Evolutionary conservation across 2,113 vertebrate species (phyloP).

Genomic region (Periophthalmodon schlosseri): DNA sequence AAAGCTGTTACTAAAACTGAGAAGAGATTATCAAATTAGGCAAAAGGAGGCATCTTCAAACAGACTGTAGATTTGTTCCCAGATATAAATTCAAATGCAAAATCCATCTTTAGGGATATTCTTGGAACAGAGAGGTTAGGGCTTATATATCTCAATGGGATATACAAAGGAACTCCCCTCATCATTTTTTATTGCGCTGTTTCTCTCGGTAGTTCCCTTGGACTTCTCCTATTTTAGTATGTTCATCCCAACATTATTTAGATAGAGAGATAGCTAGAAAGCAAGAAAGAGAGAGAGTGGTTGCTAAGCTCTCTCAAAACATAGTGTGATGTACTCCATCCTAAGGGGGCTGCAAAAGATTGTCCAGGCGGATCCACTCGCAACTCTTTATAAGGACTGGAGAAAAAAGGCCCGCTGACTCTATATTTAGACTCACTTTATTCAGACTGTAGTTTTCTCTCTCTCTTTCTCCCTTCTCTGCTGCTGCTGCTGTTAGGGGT

Average conservation of each 20-base stretch:
- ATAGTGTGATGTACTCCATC: constrained; percentile 47
- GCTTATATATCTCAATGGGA: constrained; percentile 8
- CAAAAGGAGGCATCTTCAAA: constrained; percentile 32
- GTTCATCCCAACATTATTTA: constrained; percentile 56
- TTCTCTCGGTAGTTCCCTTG: constrained; percentile 37
- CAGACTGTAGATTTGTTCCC: constrained; percentile 8
- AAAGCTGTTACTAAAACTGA: not conserved
- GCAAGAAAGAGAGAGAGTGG: constrained; percentile 36
- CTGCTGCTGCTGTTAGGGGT: constrained; percentile 56
- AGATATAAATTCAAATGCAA: constrained; percentile 26
- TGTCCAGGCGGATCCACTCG: constrained; percentile 64
- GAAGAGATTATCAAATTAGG: not conserved
- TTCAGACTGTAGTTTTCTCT: constrained; percentile 58
- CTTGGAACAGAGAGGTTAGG: constrained; percentile 18
- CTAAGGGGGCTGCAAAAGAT: constrained; percentile 50
- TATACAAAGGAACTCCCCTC: not conserved
- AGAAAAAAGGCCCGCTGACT: constrained; percentile 59
- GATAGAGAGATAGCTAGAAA: not conserved
- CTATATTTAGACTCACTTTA: constrained; percentile 81
- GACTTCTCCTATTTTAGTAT: constrained; percentile 77
- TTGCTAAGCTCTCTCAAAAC: constrained; percentile 37
- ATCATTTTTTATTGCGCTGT: constrained; percentile 22
- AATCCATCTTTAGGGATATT: constrained; percentile 42
- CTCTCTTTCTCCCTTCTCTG: constrained; percentile 27
- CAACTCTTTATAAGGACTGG: constrained; percentile 81